phyloP scores from a whole-genome alignment of 1,140 invertebrate genomes.

The Dreissena rostriformis region DNA sequence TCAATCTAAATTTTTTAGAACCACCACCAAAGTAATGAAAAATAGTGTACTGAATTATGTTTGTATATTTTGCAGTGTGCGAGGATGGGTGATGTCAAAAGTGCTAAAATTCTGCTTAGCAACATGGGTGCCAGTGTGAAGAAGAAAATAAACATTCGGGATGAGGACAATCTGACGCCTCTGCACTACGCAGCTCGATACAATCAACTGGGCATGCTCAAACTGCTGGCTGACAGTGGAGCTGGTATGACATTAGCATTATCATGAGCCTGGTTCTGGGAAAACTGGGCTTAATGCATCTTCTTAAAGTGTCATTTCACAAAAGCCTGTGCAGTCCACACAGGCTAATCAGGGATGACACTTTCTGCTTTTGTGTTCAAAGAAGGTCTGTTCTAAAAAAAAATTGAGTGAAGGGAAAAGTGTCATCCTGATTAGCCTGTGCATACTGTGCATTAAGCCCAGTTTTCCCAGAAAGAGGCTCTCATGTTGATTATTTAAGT shows the following conservation, averaged over 20 bases:
- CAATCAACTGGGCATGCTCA: constrained; percentile 60
- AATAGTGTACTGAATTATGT: no score
- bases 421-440: no score
- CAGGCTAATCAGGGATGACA: no score
- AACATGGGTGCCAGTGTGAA: constrained; percentile 63
- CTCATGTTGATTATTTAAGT: no score
- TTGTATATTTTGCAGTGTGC: constrained; percentile 66
- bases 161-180: constrained; percentile 79
- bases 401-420: neutral
- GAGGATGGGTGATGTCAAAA: constrained; percentile 73
- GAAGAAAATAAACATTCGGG: constrained; percentile 78
- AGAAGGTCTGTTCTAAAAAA: neutral
- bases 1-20: no score
- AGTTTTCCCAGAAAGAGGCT: no score
- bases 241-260: constrained; percentile 23
- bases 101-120: constrained; percentile 65
- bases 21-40: no score
- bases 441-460: no score
- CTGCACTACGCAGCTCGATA: constrained; percentile 82
- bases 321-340: no score
- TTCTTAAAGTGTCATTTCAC: no score
- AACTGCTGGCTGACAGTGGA: constrained; percentile 39
- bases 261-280: no score
- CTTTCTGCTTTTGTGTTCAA: neutral
- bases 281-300: no score